phyloP scores from a whole-genome alignment of 2,113 vertebrate species.

The Nipponia nippon region DNA sequence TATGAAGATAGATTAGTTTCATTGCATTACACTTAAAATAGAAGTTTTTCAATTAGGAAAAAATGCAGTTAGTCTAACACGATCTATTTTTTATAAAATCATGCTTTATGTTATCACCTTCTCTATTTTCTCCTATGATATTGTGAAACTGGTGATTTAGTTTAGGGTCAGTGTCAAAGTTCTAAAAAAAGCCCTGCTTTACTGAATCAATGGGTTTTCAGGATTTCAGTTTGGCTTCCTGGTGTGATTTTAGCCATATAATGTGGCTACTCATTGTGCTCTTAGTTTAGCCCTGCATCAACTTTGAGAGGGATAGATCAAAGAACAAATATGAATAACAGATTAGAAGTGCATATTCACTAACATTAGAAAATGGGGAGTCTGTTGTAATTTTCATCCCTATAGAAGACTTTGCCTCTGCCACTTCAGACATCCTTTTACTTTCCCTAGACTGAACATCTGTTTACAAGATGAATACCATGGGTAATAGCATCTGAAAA shows the following conservation, averaged over 20 bases:
- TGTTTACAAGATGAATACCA: background rate
- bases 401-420: background rate
- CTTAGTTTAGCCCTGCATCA: background rate
- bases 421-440: background rate
- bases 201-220: conserved; percentile 2
- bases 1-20: background rate
- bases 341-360: background rate
- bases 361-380: background rate
- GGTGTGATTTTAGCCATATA: background rate
- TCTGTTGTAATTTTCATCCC: background rate
- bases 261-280: background rate
- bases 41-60: background rate
- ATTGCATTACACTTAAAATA: background rate
- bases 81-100: background rate
- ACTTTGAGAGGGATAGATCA: background rate
- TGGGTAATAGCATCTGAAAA: background rate
- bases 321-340: background rate
- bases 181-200: background rate
- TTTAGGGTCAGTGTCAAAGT: conserved; percentile 31
- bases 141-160: conserved; percentile 48
- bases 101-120: background rate
- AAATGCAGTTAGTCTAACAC: background rate
- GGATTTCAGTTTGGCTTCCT: background rate
- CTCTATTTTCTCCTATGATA: background rate
- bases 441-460: background rate